Base-by-base conservation (phyloP, 2,888 invertebrate genomes). In the Polydesmus complanatus region DNA sequence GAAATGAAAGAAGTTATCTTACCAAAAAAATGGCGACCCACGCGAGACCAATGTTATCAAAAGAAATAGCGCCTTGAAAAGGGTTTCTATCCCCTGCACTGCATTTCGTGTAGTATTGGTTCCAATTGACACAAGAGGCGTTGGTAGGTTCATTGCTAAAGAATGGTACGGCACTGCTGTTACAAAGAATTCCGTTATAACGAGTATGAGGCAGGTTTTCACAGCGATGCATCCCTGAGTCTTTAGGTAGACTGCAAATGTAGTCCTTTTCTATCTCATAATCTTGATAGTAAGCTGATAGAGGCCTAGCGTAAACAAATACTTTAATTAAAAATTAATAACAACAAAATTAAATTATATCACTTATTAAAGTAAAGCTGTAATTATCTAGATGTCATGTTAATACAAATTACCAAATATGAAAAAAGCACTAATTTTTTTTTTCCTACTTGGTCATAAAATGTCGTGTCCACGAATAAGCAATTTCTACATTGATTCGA, bases 1-100 rank as follows among this genome's bases (percentile, higher is more conserved):
- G n/a, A 14, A 54, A 18, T 11, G 14, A 8, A 14, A 18, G 3
- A 8, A 27, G 51, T 3, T 27, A 21, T 81, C 84, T 86, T 79
- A 96, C 97, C 81, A 98, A 83, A 79, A 98, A 98, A 76, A 99
- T 99, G 67, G 98, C 97, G 66, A 98, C 96, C 97, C 98, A 99
- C 25, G 98, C 98, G 70, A 98, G 84, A 66, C 98, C 98, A 70
- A 98, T 99, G 77, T 99, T 98, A 78, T 99, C 98, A 76, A 99
- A 99, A 50, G 95, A 95, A 71, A 99, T 97, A 62, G 98, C 95
- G 64, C 97, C 97, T 77, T 93, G 92, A 76, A 97, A 98, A 18
- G 98, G 98, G 79, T 99, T 99, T 70, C 86, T 83, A 60, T 90
- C 93, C 67, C 89, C 85, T 65, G 93, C 86, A 64, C 85, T 84